Conservation (phyloP, 2,888 invertebrate species). For the Drosophila aldrichi region DNA sequence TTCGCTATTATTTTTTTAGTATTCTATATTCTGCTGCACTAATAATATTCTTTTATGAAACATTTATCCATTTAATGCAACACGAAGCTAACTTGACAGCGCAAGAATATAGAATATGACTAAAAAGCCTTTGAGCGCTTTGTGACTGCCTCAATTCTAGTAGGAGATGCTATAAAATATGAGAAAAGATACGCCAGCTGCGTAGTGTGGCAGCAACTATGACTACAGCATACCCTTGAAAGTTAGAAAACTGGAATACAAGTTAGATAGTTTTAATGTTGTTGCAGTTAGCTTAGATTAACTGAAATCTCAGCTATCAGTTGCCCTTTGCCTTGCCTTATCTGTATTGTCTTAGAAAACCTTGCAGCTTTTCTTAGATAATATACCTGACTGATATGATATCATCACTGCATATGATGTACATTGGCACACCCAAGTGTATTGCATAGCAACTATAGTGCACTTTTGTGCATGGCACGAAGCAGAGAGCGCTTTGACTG, state of each 20-base stretch:
- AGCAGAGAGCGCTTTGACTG: slow-evolving; percentile 27
- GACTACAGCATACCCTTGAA: slow-evolving; percentile 8
- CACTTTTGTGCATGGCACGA: slow-evolving; percentile 21
- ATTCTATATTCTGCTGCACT: neutral
- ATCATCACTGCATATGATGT: neutral
- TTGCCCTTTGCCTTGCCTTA: neutral
- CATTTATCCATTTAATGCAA: neutral
- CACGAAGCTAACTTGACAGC: neutral
- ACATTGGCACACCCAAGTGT: neutral
- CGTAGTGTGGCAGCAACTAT: neutral
- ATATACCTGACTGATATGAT: neutral
- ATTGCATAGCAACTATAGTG: neutral
- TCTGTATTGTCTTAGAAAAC: neutral
- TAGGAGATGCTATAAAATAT: slow-evolving; percentile 8
- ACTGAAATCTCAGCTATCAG: no score
- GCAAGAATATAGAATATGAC: neutral
- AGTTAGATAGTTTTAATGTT: neutral
- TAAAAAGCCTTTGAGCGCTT: slow-evolving; percentile 2
- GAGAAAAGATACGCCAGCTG: neutral
- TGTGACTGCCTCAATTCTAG: slow-evolving; percentile 7
- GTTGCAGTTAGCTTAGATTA: neutral
- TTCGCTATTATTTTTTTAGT: no score
- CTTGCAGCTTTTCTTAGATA: no score
- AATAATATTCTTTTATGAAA: neutral
- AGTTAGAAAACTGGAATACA: neutral